These are phyloP conservation scores for Pyrgus malvae DNA, from an alignment of 2,888 invertebrate genomes.

Conservation along the genomic window DNA sequence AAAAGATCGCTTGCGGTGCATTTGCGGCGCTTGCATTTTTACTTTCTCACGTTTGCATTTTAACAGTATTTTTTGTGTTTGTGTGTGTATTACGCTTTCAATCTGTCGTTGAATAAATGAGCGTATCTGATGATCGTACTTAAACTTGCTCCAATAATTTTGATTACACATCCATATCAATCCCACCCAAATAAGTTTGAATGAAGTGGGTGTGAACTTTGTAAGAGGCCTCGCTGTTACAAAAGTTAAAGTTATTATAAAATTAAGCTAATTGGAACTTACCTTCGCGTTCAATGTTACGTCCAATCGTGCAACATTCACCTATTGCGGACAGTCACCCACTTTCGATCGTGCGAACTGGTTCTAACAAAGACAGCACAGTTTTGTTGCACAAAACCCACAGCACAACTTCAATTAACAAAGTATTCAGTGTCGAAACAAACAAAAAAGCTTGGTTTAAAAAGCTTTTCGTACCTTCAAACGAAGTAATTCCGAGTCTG, in stretches of 20 bases:
- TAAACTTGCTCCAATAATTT: neutral
- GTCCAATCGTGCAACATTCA: constrained; percentile 48
- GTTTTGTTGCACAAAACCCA: constrained; percentile 37
- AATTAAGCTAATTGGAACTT: constrained; percentile 63
- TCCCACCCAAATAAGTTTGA: neutral
- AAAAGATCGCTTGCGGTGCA: too few relatives aligned
- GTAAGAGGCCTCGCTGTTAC: constrained; percentile 13
- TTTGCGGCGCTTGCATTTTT: too few relatives aligned
- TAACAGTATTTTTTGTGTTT: too few relatives aligned
- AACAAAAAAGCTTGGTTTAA: constrained; percentile 6
- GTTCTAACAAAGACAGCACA: constrained; percentile 60
- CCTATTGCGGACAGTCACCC: constrained; percentile 61
- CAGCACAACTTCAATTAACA: constrained; percentile 27
- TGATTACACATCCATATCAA: too few relatives aligned
- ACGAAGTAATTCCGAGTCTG: neutral
- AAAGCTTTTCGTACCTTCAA: neutral
- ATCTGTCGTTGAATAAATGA: too few relatives aligned
- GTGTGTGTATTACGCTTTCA: too few relatives aligned
- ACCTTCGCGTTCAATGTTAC: constrained; percentile 72
- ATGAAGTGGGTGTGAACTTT: neutral
- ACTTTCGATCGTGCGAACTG: constrained; percentile 68
- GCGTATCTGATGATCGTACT: too few relatives aligned
- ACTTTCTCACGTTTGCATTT: too few relatives aligned
- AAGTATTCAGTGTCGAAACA: constrained; percentile 32
- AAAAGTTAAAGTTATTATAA: constrained; percentile 44